These are phyloP conservation scores for Euphysa ruthae DNA, from an alignment of 30 jellyfish, hydroid and myxozoan genomes.

Conservation along the genomic window DNA sequence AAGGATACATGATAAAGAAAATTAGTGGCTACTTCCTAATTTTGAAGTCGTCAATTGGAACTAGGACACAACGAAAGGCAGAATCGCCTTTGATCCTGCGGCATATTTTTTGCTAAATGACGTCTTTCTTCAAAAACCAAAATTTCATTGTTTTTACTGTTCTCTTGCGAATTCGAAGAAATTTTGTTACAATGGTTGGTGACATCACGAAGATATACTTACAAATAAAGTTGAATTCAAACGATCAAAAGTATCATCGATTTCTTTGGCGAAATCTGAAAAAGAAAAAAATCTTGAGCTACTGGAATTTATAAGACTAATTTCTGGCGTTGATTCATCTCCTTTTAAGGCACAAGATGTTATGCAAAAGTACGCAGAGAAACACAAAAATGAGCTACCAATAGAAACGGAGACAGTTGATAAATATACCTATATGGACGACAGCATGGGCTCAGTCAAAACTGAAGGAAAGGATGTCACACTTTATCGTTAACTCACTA, in stretches of 20 bases:
- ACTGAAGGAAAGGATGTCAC: background rate
- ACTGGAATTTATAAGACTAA: background rate
- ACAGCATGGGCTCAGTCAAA: slow-evolving; percentile 4
- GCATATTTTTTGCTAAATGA: background rate
- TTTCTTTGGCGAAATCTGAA: background rate
- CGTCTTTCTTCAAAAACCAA: background rate
- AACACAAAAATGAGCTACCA: no score
- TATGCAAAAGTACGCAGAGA: no score
- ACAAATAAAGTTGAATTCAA: background rate
- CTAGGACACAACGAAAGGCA: background rate
- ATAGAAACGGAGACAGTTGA: background rate
- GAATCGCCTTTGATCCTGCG: background rate
- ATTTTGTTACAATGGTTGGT: background rate
- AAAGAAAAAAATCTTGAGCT: background rate
- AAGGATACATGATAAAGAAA: background rate
- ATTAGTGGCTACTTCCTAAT: background rate
- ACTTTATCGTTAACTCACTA: no score
- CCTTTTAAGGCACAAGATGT: background rate
- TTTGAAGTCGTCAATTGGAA: background rate
- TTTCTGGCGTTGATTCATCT: background rate
- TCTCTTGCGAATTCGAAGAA: background rate
- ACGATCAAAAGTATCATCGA: background rate
- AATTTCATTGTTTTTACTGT: background rate
- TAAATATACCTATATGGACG: background rate
- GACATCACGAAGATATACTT: background rate